These are phyloP conservation scores for Cyprinus carpio DNA, from an alignment of 2,113 vertebrate species.

Conservation along the genomic window DNA sequence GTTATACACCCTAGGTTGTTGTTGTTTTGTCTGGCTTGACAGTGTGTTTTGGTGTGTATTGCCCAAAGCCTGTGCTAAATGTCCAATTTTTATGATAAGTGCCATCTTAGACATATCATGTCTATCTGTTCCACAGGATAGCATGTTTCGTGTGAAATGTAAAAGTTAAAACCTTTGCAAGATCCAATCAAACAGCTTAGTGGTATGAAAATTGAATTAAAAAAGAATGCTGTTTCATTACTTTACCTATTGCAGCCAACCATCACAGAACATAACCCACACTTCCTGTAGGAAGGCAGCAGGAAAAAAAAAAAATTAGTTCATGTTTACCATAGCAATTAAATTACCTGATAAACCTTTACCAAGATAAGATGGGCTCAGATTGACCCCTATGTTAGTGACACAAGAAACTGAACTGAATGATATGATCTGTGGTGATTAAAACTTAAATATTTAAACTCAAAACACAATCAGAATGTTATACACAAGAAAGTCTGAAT, in stretches of 20 bases:
- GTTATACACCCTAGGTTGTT: not conserved
- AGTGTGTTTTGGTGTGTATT: not conserved
- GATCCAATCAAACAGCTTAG: not conserved
- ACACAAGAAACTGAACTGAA: not conserved
- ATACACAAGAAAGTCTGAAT: not conserved
- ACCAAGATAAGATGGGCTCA: not conserved
- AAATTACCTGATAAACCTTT: slow-evolving; percentile 8
- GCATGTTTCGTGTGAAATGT: not conserved
- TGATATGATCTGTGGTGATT: not conserved
- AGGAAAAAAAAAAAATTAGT: not conserved
- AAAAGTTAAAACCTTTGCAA: not conserved
- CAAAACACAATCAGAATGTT: not conserved
- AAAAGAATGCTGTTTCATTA: not conserved
- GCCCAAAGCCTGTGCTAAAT: not conserved
- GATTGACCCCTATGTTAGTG: not conserved
- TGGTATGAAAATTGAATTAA: not conserved
- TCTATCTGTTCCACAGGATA: not conserved
- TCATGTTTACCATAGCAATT: not conserved
- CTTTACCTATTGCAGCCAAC: not conserved
- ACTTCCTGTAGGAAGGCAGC: not conserved
- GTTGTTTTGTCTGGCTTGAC: not conserved
- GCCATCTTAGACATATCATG: not conserved
- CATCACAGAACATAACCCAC: not conserved
- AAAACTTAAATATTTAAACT: not conserved
- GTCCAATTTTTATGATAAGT: not conserved